Conservation (phyloP, 2,888 invertebrate species). For the Adelognathus sp. region DNA sequence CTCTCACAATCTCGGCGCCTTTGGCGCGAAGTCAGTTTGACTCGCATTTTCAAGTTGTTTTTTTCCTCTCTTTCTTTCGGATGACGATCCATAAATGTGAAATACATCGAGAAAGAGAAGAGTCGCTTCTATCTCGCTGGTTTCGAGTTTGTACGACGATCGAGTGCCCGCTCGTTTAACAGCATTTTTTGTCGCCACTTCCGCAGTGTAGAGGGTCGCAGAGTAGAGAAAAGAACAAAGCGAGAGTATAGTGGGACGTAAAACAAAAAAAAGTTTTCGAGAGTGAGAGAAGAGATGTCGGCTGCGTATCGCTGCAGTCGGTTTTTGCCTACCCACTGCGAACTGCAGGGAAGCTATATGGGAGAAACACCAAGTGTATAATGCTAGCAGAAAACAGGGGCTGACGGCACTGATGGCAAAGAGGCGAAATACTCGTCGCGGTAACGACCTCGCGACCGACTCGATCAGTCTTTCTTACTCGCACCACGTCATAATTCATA, state of each 20-base stretch:
- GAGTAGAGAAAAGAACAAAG: conserved; percentile 14
- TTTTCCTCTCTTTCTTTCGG: neutral
- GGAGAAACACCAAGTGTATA: no score
- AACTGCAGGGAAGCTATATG: no score
- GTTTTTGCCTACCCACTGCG: conserved; percentile 69
- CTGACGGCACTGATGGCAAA: conserved; percentile 20
- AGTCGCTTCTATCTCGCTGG: neutral
- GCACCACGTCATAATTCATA: conserved; percentile 78
- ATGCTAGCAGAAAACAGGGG: conserved; percentile 15
- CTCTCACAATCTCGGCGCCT: conserved; percentile 31
- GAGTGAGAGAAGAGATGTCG: conserved; percentile 35
- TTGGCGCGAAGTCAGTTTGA: conserved; percentile 4
- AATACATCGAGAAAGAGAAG: conserved; percentile 43
- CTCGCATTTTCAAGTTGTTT: neutral
- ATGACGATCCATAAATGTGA: conserved; percentile 56
- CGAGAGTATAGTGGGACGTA: conserved; percentile 1
- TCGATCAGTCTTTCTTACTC: conserved; percentile 71
- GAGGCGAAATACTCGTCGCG: conserved; percentile 59
- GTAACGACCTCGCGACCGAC: conserved; percentile 75
- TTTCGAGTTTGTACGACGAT: conserved; percentile 39
- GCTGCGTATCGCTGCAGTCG: conserved; percentile 68
- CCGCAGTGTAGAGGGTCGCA: conserved; percentile 57
- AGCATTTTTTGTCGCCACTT: conserved; percentile 65
- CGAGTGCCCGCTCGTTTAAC: conserved; percentile 70
- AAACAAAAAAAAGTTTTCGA: conserved; percentile 3